Evolutionary conservation across 2,888 invertebrate genomes (phyloP), one percentile per base, ranked within the genome.

Genomic region (Drosophila eohydei): DNA sequence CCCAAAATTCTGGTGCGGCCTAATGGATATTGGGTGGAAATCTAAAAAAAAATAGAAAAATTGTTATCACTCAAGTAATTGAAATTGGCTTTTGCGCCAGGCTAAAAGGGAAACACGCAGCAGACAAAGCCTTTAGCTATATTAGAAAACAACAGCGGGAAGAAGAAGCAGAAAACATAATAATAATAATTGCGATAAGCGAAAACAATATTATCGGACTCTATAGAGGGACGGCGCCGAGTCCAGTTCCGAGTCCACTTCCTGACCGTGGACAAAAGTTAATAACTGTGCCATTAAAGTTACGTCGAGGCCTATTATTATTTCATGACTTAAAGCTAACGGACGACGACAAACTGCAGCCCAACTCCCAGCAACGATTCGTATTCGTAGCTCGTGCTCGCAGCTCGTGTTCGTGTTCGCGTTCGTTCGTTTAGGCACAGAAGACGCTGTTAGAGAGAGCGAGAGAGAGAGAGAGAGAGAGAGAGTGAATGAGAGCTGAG

Each of bases 201-300:
- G 56, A 63, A 60, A 65, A 70, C 44, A 65, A 74, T 73, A 61
- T 69, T 74, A 78, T 74, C 69, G 63, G 32, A 21, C 11, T 11
- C n/a, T 16, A 2, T 34, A 12, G 16, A 21, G 32, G 51, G 36
- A 7, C 21, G 4, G 3, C 4, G 38, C 9, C 52, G 52, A 26
- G 36, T 52, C 36, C 38, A 34, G 36, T 26, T 52, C 52, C 55
- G 55, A 30, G 55, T 6, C 8, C 55, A 52, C 71, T 59, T 74
- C 74, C 80, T 71, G 77, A 57, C 66, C 40, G 44, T 65, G 70
- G 28, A 74, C 58, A 78, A 73, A 77, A 80, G 77, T 81, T 84
- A 84, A 84, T 84, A 84, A 89, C 89, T 70, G 60, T 71, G 74
- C 71, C 56, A 83, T 84, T 84, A 89, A 86, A 85, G 85, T 77